Base-by-base conservation (phyloP, 1,140 invertebrate genomes). In the Polypedilum vanderplanki region DNA sequence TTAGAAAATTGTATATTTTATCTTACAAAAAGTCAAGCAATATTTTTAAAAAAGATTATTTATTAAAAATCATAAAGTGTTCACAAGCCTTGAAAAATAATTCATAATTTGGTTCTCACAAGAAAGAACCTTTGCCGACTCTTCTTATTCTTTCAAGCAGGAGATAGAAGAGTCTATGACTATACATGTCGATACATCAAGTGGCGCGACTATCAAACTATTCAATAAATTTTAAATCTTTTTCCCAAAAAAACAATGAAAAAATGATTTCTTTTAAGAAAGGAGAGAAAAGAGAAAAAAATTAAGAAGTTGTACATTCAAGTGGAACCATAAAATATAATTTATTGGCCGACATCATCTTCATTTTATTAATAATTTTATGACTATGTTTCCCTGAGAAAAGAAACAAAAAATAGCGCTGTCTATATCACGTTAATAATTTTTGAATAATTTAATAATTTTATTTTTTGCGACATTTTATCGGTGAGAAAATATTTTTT, bases 311-410 rank as follows among this genome's bases (percentile, higher is more conserved):
- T 70, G 17, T 8, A 7, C 10, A 18, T 67, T 67, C 64, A 70
- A 70, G 65, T 70, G 65, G 65, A 20, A 20, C 17, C 17, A 20
- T 20, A 70, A 70, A 70, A 20, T 70, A 70, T 70, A 70, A 70
- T 70, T 70, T 70, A 70, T 70, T 70, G 17, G 65, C 17, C 65
- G 20, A 70, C 65, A 70, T 70, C 65, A 70, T 70, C 65, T 70
- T 70, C 46, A 22, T 70, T 18, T 70, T 70, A 70, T 70, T 70
- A 70, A 70, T 70, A 70, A 70, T 70, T 70, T 70, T 70, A 70
- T 70, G 17, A 70, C 20, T 70, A 22, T 70, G 17, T 18, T 70
- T 70, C 65, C 20, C 17, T 70, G 65, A 70, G 65, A 70, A 70
- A 70, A 70, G 9, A 70, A 70, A 70, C 24, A 33, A 33, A 33